Evolutionary conservation across 1,140 invertebrate genomes (phyloP), one percentile per base, ranked within the genome.

Genomic region (Meloidogyne floridensis): DNA sequence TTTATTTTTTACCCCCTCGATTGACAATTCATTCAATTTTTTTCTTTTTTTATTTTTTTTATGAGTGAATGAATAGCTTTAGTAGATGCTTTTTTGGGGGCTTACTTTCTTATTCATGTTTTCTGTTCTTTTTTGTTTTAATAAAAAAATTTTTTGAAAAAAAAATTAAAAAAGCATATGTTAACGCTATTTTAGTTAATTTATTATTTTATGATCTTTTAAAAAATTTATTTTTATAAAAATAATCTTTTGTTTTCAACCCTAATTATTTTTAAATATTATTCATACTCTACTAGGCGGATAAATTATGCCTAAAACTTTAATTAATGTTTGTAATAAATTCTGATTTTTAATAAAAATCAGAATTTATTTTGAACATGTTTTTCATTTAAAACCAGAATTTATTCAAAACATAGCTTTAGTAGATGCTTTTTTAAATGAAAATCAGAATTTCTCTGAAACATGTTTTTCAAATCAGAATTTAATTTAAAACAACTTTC

Each of bases 11-110:
- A 56, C 56, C 59, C 59, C n/a, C n/a, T 65, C n/a, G n/a, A 65
- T 18, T 65, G 59, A 65, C 59, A 65, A 65, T 65, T 65, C 59
- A n/a, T 65, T 65, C 59, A 65, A n/a, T 65, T 65, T 32, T 32
- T 32, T 32, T 32, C 32, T 32, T 32, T 32, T 32, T 32, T 32
- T 32, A 7, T 15, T 65, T 65, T 65, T 54, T 59, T 65, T 65
- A 65, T 65, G 59, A 65, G n/a, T 65, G 59, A 65, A 65, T 65
- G 59, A 65, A 65, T 65, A 65, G n/a, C 59, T 65, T 65, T 18
- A n/a, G 47, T 65, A 13, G 59, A 6, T n/a, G 15, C 56, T 59
- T 6, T n/a, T 65, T n/a, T 6, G n/a, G 59, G 59, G 6, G n/a
- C n/a, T 15, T 65, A 65, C 59, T 65, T 65, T 65, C 15, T 65